Conservation (phyloP, 2,113 vertebrate genomes). For the Sula dactylatra region DNA sequence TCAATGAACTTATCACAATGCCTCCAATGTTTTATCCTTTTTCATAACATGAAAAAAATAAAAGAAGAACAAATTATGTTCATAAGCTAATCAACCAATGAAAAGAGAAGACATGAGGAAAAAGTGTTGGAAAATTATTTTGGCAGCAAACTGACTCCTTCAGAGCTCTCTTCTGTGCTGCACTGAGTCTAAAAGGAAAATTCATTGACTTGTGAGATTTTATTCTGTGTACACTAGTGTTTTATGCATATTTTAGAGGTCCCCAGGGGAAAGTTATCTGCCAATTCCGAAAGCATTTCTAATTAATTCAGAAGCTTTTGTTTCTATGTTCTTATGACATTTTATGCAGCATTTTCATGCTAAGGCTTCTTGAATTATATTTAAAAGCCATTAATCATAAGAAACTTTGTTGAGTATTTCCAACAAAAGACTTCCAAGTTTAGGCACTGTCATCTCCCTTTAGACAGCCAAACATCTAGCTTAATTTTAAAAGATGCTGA, state of each 20-base stretch:
- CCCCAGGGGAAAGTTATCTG: not conserved
- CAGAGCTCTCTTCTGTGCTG: not conserved
- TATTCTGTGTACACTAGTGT: not conserved
- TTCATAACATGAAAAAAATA: not conserved
- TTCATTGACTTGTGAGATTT: not conserved
- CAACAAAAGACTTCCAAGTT: not conserved
- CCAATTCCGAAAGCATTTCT: not conserved
- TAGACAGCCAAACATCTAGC: not conserved
- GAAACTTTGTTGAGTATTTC: not conserved
- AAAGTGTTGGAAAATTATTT: not conserved
- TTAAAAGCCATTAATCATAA: not conserved
- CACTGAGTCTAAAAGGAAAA: not conserved
- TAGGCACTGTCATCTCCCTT: not conserved
- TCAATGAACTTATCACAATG: not conserved
- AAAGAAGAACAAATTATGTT: not conserved
- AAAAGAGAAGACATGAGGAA: not conserved
- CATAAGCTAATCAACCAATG: not conserved
- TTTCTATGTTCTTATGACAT: not conserved
- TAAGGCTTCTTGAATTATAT: not conserved
- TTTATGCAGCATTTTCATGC: not conserved
- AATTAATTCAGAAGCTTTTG: constrained; percentile 25
- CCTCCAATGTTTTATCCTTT: not conserved
- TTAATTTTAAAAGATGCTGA: not conserved
- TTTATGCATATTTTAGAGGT: not conserved
- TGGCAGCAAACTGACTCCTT: not conserved